Conservation (phyloP, 2,888 invertebrate species). For the Barypeithes pellucidus region DNA sequence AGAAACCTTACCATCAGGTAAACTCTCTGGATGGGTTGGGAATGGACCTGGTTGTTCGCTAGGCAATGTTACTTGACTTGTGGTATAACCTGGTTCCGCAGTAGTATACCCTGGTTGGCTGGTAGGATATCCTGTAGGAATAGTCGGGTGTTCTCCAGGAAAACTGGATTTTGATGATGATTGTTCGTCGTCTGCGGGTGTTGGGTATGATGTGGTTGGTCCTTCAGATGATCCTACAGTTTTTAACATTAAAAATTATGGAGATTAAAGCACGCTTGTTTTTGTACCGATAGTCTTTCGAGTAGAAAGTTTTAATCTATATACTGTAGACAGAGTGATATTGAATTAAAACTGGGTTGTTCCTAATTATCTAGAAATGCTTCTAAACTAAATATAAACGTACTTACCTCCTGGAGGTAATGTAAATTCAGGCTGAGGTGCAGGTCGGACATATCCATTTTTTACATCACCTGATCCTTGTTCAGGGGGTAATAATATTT, state of each 20-base stretch:
- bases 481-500: slow-evolving; percentile 40
- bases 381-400: neutral
- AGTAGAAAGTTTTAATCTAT: no score
- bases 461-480: slow-evolving; percentile 26
- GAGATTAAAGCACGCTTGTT: no score
- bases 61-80: slow-evolving; percentile 3
- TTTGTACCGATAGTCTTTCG: no score
- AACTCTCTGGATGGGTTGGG: slow-evolving; percentile 34
- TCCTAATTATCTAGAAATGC: no score
- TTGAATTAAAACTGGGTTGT: no score
- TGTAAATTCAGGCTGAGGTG: slow-evolving; percentile 33
- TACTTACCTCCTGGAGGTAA: slow-evolving; percentile 29
- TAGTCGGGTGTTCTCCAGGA: slow-evolving; percentile 13
- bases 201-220: slow-evolving; percentile 27
- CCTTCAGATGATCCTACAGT: neutral
- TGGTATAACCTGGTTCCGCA: neutral
- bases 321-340: no score
- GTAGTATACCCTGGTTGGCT: slow-evolving; percentile 3
- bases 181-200: neutral
- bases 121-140: slow-evolving; percentile 6
- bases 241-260: neutral
- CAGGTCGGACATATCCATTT: slow-evolving; percentile 29
- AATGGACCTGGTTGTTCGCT: slow-evolving; percentile 33
- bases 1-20: slow-evolving; percentile 17
- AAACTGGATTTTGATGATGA: slow-evolving; percentile 2